phyloP scores from a whole-genome alignment of 2,888 invertebrate genomes.

The Argyresthia goedartella region DNA sequence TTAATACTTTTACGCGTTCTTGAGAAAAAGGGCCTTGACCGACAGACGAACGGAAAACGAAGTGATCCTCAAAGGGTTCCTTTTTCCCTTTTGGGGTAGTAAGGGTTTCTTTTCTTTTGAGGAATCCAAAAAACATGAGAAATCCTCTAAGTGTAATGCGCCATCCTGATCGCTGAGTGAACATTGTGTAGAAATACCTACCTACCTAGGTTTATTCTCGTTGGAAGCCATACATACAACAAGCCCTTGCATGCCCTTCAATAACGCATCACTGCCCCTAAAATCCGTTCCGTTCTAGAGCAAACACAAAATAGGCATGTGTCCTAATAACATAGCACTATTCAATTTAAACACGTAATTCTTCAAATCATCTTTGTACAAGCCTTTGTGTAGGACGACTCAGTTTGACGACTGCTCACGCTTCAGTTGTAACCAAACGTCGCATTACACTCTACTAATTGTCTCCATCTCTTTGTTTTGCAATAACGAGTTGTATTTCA shows the following conservation, averaged over 20 bases:
- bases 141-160: constrained; percentile 1
- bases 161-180: no score
- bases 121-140: constrained; percentile 30
- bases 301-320: constrained; percentile 59
- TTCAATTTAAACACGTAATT: constrained; percentile 25
- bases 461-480: constrained; percentile 19
- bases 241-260: constrained; percentile 2
- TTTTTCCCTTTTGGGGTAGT: no score
- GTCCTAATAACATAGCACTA: constrained; percentile 40
- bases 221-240: no score
- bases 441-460: constrained; percentile 39
- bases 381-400: constrained; percentile 26
- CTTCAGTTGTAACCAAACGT: constrained; percentile 37
- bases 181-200: no score
- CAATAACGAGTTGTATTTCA: constrained; percentile 28
- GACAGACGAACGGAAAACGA: no score
- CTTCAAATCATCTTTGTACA: constrained; percentile 33
- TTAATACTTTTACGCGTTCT: no score
- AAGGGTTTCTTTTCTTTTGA: no score
- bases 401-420: constrained; percentile 23
- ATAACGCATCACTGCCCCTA: constrained; percentile 40
- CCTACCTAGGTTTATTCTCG: no score
- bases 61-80: no score
- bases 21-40: no score
- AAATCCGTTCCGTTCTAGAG: constrained; percentile 52